phyloP scores from a whole-genome alignment of 2,888 invertebrate species.

The Deroplatys truncata region DNA sequence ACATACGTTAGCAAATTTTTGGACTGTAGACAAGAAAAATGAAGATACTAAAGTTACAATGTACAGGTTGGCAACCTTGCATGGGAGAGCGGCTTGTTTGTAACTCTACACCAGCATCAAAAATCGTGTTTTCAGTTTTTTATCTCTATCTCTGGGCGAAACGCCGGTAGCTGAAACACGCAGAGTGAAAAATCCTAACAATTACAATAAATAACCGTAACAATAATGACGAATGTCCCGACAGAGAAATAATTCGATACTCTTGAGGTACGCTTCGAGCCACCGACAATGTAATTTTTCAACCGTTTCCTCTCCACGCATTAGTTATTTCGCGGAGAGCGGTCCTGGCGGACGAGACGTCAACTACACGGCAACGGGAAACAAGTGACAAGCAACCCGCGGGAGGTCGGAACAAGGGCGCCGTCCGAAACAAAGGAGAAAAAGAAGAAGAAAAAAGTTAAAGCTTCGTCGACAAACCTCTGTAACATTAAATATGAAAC shows the following conservation, averaged over 20 bases:
- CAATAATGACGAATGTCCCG: neutral
- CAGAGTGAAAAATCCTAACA: neutral
- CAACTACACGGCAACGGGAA: slow-evolving; percentile 11
- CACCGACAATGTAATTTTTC: slow-evolving; percentile 11
- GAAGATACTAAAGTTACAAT: neutral
- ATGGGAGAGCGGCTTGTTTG: neutral
- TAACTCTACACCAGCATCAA: neutral
- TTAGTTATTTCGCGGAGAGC: slow-evolving; percentile 6
- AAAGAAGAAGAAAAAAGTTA: neutral
- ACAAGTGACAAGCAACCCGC: slow-evolving; percentile 21
- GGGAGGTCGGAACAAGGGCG: slow-evolving; percentile 11
- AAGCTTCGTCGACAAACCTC: neutral
- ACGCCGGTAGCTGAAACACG: neutral
- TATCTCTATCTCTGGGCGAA: neutral
- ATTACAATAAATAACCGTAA: neutral
- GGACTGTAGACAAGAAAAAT: neutral
- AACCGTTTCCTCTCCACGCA: neutral
- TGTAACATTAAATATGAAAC: neutral
- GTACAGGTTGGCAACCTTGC: neutral
- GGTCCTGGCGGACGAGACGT: neutral
- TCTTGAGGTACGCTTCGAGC: neutral
- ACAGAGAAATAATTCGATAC: neutral
- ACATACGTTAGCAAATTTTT: too few species aligned
- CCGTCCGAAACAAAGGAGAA: slow-evolving; percentile 3
- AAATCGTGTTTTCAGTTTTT: neutral